Percentiles rank a stretch among this genome's conserved stretches.
These are phyloP conservation scores for Luperina nickerlii DNA, from an alignment of 2,888 invertebrate genomes.

Conservation along the genomic window DNA sequence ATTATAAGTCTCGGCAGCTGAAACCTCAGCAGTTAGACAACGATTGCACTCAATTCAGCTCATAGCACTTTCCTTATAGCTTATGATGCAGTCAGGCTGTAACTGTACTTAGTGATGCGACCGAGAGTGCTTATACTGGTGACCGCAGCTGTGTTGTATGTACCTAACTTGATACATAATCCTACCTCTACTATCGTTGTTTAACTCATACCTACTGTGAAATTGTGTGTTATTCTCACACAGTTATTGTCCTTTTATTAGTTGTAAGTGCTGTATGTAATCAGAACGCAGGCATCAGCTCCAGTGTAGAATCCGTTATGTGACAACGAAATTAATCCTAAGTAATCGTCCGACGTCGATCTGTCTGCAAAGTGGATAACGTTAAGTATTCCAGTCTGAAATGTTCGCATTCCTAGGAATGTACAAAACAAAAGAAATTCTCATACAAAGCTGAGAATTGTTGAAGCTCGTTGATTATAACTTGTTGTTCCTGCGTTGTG, in stretches of 20 bases:
- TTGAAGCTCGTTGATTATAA: conserved; percentile 13
- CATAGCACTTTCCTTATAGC: conserved; percentile 31
- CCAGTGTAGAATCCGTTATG: no score
- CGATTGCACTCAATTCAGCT: conserved; percentile 18
- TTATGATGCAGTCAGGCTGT: conserved; percentile 7
- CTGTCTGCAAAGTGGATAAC: not conserved
- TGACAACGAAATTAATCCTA: not conserved
- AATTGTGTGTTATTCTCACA: not conserved
- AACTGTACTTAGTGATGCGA: conserved; percentile 9
- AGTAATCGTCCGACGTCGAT: not conserved
- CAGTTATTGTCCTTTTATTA: not conserved
- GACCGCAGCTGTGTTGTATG: not conserved
- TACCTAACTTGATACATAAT: conserved; percentile 5
- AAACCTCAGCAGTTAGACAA: conserved; percentile 6
- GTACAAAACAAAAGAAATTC: conserved; percentile 3
- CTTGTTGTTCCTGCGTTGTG: not conserved
- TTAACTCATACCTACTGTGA: not conserved
- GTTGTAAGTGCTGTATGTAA: not conserved
- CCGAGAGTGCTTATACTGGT: conserved; percentile 1
- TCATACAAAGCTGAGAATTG: conserved; percentile 2
- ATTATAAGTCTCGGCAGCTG: conserved; percentile 11
- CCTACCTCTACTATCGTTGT: not conserved
- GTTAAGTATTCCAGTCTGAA: not conserved
- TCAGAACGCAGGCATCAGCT: not conserved
- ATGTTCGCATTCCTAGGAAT: not conserved